Evolutionary conservation across 2,888 invertebrate genomes (phyloP), one percentile per base, ranked within the genome.

Genomic region (Drosophila yooni): DNA sequence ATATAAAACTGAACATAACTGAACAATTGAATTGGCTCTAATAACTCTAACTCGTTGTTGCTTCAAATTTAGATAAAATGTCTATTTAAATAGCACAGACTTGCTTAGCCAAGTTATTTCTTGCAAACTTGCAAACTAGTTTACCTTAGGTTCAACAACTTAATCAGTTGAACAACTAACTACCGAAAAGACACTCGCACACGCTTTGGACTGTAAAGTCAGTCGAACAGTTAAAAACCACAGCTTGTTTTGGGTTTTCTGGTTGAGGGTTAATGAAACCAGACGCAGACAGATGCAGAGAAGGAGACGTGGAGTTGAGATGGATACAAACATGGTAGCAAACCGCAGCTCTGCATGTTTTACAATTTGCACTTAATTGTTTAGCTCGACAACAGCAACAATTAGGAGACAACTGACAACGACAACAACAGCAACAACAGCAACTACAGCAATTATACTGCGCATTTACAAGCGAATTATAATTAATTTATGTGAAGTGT

Each of bases 401-500:
- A 71, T 50, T 51, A 53, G 31, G 43, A 67, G 48, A 63, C 50
- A 64, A 64, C 36, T 50, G 69, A 70, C 52, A 68, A 63, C 68
- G 43, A 36, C 57, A 50, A 64, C 31, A 54, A 25, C 54, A 66
- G 62, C 61, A 67, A 79, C 61, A 71, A 70, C 60, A 81, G 59
- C 74, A 71, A 62, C 43, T 65, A 78, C 38, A 69, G 56, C 71
- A 52, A 74, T 87, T 75, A 67, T 48, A 40, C 53, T 58, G 64
- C 71, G 74, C 76, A 81, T 74, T 75, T 70, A 74, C 70, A 72
- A 74, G 82, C 75, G 61, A 53, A 76, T 79, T 88, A 77, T 85
- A 85, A 89, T 89, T 89, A 89, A 85, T 85, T 89, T 84, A 85
- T 89, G 88, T 79, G 68, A 60, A 84, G 64, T 71, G 72, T 48